Percentiles rank a stretch among this genome's conserved stretches.
These are phyloP conservation scores for Nibea albiflora DNA, from an alignment of 2,113 vertebrate genomes.

Conservation along the genomic window DNA sequence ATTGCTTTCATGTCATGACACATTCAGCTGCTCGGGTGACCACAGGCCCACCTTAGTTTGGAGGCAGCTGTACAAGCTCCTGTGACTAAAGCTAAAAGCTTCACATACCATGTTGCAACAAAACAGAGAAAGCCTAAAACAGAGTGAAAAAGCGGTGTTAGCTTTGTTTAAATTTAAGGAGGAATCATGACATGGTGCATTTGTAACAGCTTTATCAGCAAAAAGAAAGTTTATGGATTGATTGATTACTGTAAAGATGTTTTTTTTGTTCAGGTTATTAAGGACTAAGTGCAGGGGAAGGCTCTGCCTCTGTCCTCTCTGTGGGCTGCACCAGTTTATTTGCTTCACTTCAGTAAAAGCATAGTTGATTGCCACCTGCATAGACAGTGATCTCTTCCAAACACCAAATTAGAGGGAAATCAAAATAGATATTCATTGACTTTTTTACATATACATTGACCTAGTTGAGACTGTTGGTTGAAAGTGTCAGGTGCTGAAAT, in stretches of 20 bases:
- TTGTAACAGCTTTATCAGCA: not conserved
- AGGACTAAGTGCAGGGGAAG: not conserved
- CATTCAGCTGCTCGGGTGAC: slow-evolving; percentile 75
- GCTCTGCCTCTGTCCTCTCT: slow-evolving; percentile 23
- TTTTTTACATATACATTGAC: slow-evolving; percentile 88
- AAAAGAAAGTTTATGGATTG: not conserved
- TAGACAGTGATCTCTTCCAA: slow-evolving; percentile 73
- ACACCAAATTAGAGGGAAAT: slow-evolving; percentile 77
- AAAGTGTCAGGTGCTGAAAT: slow-evolving; percentile 87
- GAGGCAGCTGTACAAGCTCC: slow-evolving; percentile 13
- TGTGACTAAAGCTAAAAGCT: not conserved
- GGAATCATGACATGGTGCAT: not conserved
- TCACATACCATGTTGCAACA: slow-evolving; percentile 1
- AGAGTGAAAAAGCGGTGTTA: not conserved
- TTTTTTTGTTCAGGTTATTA: not conserved
- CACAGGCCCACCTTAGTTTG: slow-evolving; percentile 68
- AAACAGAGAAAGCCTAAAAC: not conserved
- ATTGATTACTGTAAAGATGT: not conserved
- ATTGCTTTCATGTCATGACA: slow-evolving; percentile 77
- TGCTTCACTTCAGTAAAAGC: slow-evolving; percentile 60
- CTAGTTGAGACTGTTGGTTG: slow-evolving; percentile 86
- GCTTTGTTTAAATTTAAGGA: not conserved
- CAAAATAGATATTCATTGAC: slow-evolving; percentile 82
- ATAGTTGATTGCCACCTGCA: slow-evolving; percentile 76
- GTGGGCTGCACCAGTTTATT: slow-evolving; percentile 48